Evolutionary conservation across 2,797 vertebrate genomes (phyloP).

Genomic region (Anguilla anguilla): DNA sequence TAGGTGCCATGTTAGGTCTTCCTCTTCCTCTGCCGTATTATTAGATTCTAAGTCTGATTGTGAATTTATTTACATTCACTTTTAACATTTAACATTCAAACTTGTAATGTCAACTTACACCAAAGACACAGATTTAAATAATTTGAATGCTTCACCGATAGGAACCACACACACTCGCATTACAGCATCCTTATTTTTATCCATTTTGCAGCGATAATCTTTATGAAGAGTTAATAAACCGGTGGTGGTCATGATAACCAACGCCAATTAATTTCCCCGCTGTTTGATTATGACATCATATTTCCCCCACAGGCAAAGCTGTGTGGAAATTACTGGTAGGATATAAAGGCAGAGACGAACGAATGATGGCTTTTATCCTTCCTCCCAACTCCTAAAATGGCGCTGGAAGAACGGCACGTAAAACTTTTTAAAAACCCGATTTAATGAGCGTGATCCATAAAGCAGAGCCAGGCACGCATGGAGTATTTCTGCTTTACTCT

Average conservation of each 20-base stretch:
- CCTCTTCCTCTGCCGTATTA: too few relatives aligned
- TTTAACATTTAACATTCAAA: background rate
- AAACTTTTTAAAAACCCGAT: background rate
- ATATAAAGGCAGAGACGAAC: background rate
- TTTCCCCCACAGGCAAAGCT: background rate
- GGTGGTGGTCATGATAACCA: too few relatives aligned
- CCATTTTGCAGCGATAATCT: background rate
- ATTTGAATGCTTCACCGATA: background rate
- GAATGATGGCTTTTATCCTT: background rate
- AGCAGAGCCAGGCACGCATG: background rate
- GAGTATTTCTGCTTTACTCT: background rate
- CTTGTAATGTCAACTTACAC: background rate
- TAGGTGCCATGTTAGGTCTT: too few relatives aligned
- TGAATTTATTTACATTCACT: too few relatives aligned
- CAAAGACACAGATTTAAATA: background rate
- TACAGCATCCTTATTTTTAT: too few relatives aligned
- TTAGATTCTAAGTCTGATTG: too few relatives aligned
- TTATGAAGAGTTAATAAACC: background rate
- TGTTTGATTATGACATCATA: background rate
- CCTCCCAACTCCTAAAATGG: background rate
- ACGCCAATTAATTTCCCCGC: background rate
- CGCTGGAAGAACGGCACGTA: background rate
- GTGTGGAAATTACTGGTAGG: background rate
- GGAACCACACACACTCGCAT: background rate
- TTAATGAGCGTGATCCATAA: background rate